Evolutionary conservation across 2,888 invertebrate genomes (phyloP), one percentile per base, ranked within the genome.

Genomic region (Campoplex capitator): DNA sequence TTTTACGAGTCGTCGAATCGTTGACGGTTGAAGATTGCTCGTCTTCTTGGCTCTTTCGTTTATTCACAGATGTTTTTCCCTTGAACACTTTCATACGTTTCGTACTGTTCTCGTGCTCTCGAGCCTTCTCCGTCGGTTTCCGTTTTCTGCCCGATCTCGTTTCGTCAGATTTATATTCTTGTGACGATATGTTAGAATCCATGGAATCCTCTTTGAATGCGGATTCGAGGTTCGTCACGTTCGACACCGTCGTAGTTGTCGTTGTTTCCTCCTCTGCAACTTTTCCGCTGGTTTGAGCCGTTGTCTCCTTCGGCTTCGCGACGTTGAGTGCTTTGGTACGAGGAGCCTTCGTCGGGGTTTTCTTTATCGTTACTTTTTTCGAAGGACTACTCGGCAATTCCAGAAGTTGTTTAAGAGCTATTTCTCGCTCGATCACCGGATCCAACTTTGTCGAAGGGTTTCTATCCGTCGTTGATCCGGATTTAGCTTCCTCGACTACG

Each of bases 341-440:
- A 48, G 86, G 83, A 7, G n/a, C 32, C 9, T 83, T 88, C 1
- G 42, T 42, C 54, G 87, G 54, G 0, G 32, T 51, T 70, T 86
- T 88, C 51, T 91, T 93, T 3, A 35, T 48, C 23, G 71, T 65
- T 9, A 58, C 54, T 73, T 88, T 86, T 65, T 92, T 94, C 3
- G 85, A 45, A 0, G 92, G 84, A 28, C 90, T 86, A 23, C 90
- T 89, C 1, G 95, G 95, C 35, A 96, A 91, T 88, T 96, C 96
- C 56, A 95, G 93, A 7, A 96, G 93, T 89, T 96, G 96, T 89
- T 96, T 95, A 71, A 96, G 90, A 2, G 96, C 96, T 32, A 96
- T 93, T 92, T 96, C 95, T 35, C 95, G 93, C 91, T 96, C 96
- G 48, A 95, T 89, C 28, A 94, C 92, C 11, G 95, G 95, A 87